Base-by-base conservation (phyloP, 2,113 vertebrate species). In the Microcebus griseorufus region DNA sequence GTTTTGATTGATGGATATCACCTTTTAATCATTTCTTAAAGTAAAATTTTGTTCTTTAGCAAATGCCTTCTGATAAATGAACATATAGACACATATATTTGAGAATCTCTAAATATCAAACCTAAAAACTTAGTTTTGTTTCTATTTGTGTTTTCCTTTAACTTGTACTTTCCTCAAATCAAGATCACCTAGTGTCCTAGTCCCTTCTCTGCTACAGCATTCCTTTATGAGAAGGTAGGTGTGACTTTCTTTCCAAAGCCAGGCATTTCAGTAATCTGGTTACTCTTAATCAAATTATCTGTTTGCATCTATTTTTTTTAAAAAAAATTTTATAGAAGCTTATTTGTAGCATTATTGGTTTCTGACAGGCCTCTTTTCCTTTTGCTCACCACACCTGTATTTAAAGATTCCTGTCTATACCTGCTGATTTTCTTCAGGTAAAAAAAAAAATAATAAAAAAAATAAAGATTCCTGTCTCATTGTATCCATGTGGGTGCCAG, bases 221-320 rank as follows among this genome's bases (percentile, higher is more conserved):
- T 90, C 94, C 70, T 73, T 90, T 94, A 53, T 85, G n/a, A 93
- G 73, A 92, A 93, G 58, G 51, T 45, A 88, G 18, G n/a, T 79
- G 17, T 45, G 64, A 94, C 7, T 93, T 32, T 79, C 78, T 80
- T 18, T 48, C 29, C 92, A 95, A 94, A 87, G 51, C 9, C 37
- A 92, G 42, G 23, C 45, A 45, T 95, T 93, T 94, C 51, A 42
- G 16, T 53, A 89, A 5, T 75, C 55, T 88, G 34, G 39, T 87
- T 79, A 42, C 65, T 92, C 42, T 80, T 64, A 58, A 58, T 34
- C 51, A 85, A 37, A 70, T 95, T 60, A 58, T 87, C 62, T 90
- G 10, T 89, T 89, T 79, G 32, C 25, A 32, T 58, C 37, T 96
- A 23, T 4, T 75, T 58, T 75, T 58, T 86, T 69, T 2, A 9